Base-by-base conservation (phyloP, 2,113 vertebrate genomes). In the Vireo altiloquus region DNA sequence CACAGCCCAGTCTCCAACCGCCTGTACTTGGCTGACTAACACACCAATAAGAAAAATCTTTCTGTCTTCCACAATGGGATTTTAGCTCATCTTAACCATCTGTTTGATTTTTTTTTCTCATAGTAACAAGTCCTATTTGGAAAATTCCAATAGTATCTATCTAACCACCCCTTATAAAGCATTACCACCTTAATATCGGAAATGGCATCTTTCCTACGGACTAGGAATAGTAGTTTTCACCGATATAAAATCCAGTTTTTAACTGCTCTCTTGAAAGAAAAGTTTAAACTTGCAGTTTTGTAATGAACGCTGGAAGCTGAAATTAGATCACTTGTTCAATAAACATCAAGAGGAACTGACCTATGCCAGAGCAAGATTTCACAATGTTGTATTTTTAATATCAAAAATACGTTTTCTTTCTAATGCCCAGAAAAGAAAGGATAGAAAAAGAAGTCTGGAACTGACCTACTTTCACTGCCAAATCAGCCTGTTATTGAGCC, bases 381-480 rank as follows among this genome's bases (percentile, higher is more conserved):
- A 87, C 57, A 79, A 80, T 53, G 53, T 54, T 44, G 33, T 70
- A 82, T 70, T 90, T 82, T 92, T 64, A 70, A 83, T 90, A 87
- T 88, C 6, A 86, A 90, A 85, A 91, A 90, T 87, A 59, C 33
- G 68, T 66, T 84, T 92, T 93, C 74, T 79, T 82, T 92, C 77
- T 92, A 89, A 64, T 33, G 40, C 65, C 44, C 74, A 69, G 65
- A 82, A 94, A 91, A 75, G 59, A 95, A 83, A 83, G 30, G 52
- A 68, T 56, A 92, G 83, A 89, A 89, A 37, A 94, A 70, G 49
- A 84, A 91, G 70, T 33, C 72, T 97, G 75, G 68, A 90, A 83
- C 76, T 95, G 91, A 91, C 93, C 87, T 91, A 94, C 44, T 95
- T 95, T 61, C 70, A 39, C 65, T 95, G 89, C 69, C 94, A 96